phyloP scores from a whole-genome alignment of 2,888 invertebrate species.

The Acanthoscelides obtectus region DNA sequence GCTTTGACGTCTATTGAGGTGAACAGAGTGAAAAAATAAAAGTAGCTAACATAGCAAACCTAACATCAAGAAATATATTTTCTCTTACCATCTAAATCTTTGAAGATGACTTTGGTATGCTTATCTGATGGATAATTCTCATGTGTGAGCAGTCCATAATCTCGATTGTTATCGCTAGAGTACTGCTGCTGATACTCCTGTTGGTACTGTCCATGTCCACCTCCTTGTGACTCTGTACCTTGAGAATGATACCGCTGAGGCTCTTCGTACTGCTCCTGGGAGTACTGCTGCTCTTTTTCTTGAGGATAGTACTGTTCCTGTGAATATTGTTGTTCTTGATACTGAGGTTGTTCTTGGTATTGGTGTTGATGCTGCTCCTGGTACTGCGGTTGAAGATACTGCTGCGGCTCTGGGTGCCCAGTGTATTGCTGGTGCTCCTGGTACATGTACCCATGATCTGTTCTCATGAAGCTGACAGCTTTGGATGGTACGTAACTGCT shows the following conservation, averaged over 20 bases:
- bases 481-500: neutral
- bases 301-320: slow-evolving; percentile 5
- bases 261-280: slow-evolving; percentile 9
- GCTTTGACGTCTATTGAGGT: too few species aligned
- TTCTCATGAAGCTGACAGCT: neutral
- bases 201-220: slow-evolving; percentile 1
- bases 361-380: slow-evolving; percentile 2
- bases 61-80: too few species aligned
- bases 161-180: slow-evolving; percentile 3
- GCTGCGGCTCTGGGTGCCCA: slow-evolving; percentile 8
- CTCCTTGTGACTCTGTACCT: neutral
- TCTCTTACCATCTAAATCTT: slow-evolving; percentile 22
- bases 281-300: slow-evolving; percentile 9
- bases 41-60: neutral
- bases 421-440: neutral
- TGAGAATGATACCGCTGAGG: slow-evolving; percentile 6
- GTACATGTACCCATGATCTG: neutral
- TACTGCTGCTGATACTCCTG: slow-evolving; percentile 5
- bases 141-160: slow-evolving; percentile 42
- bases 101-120: slow-evolving; percentile 55
- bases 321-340: slow-evolving; percentile 1
- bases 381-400: slow-evolving; percentile 11
- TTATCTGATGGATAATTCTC: slow-evolving; percentile 57
- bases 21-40: too few species aligned
- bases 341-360: neutral